Percentiles rank a stretch among this genome's conserved stretches.
phyloP scores from a whole-genome alignment of 2,113 vertebrate genomes.

The Corvus moneduloides region DNA sequence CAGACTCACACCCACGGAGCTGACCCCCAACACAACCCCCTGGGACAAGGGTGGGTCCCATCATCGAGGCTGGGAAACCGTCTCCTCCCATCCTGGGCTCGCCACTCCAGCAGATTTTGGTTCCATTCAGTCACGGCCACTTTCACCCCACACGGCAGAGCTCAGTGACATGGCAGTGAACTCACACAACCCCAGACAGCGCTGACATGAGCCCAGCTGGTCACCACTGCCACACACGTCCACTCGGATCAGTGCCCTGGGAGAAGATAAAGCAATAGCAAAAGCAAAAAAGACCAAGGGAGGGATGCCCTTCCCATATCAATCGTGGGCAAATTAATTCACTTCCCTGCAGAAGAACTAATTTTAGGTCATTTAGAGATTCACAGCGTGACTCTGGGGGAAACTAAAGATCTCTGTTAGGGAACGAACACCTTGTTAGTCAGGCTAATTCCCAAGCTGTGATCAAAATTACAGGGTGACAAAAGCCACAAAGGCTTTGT shows the following conservation, averaged over 20 bases:
- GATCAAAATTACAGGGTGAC: not conserved
- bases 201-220: not conserved
- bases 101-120: not conserved
- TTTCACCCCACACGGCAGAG: rapidly evolving
- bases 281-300: not conserved
- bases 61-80: rapidly evolving
- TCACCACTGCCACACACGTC: not conserved
- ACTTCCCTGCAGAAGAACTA: not conserved
- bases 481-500: not conserved
- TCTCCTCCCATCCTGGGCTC: not conserved
- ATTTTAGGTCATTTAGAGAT: not conserved
- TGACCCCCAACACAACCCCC: not conserved
- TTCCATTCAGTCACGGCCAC: rapidly evolving
- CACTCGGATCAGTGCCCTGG: not conserved
- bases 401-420: not conserved
- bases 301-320: rapidly evolving
- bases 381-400: not conserved
- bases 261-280: not conserved
- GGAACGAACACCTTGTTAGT: not conserved
- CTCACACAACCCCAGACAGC: not conserved
- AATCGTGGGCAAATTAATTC: not conserved
- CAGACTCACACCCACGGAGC: not conserved
- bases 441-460: not conserved
- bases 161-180: rapidly evolving
- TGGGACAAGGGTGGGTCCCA: rapidly evolving